phyloP scores from a whole-genome alignment of 2,888 invertebrate genomes.

The Salticus scenicus region DNA sequence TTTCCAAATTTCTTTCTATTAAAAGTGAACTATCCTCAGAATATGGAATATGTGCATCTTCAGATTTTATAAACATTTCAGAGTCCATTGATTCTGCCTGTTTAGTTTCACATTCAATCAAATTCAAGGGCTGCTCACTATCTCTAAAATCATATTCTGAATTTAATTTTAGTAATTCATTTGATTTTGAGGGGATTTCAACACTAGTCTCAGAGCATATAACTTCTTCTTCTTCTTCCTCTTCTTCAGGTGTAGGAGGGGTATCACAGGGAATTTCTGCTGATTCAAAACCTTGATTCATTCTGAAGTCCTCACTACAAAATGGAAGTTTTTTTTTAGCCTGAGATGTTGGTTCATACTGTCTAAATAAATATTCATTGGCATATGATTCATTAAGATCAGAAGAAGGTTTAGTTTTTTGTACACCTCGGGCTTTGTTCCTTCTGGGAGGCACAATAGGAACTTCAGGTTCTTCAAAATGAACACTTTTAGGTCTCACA shows the following conservation, averaged over 20 bases:
- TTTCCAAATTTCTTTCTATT: not conserved
- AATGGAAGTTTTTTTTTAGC: slow-evolving; percentile 68
- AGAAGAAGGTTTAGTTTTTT: slow-evolving; percentile 2
- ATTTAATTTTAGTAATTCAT: not conserved
- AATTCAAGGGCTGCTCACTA: slow-evolving; percentile 15
- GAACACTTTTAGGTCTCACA: slow-evolving; percentile 34
- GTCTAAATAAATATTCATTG: slow-evolving; percentile 41
- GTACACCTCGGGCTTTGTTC: not conserved
- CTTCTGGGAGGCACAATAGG: slow-evolving; percentile 51
- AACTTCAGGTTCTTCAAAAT: slow-evolving; percentile 45
- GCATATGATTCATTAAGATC: slow-evolving; percentile 22
- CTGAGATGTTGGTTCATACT: slow-evolving; percentile 32
- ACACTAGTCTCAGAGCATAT: slow-evolving; percentile 57
- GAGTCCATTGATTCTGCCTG: not conserved
- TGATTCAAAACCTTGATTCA: slow-evolving; percentile 49
- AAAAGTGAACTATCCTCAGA: not conserved
- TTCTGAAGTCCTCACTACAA: slow-evolving; percentile 62
- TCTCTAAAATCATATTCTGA: not conserved
- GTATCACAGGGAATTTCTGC: slow-evolving; percentile 36
- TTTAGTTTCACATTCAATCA: not conserved
- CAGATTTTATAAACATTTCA: too few species aligned
- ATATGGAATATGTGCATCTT: not conserved
- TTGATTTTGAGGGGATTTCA: not conserved
- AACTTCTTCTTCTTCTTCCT: slow-evolving; percentile 18
- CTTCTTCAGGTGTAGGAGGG: slow-evolving; percentile 16